Evolutionary conservation across 2,113 vertebrate species (phyloP), one percentile per base, ranked within the genome.

Genomic region (Xenotilapia longispinis): DNA sequence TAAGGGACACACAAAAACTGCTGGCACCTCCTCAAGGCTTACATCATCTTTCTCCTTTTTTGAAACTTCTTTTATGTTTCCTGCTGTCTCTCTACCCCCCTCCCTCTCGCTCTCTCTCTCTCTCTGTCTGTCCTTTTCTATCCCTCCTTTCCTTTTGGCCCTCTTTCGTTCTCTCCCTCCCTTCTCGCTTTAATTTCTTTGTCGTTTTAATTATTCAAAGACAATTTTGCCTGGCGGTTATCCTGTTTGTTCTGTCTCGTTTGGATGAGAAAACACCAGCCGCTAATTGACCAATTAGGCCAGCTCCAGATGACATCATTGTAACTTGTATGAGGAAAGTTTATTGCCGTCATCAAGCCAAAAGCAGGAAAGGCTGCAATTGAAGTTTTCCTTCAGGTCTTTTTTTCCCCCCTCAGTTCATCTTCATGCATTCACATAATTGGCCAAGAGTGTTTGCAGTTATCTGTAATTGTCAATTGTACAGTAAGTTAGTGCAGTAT

Each of bases 21-120:
- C 97, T 99, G 98, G 98, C 98, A 96, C 89, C 88, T 95, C 95
- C 96, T 98, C 97, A 98, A 98, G 96, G 94, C 97, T 98, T 97
- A 98, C 98, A 97, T 98, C 98, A 98, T 98, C 51, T 57, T 68
- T 82, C 81, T 53, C 21, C 85, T 73, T 78, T 70, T 84, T 82
- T 85, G 9, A 89, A 84, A 89, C 79, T 33, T 88, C 60, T 53
- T 60, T 82, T 65, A 51, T 90, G 84, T 80, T 78, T 82, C 10
- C 80, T 73, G 79, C 87, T 84, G 42, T 81, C 87, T 54, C 36
- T 70, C 78, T 23, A 15, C 7, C 38, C 7, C 23, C 38, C 81
- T 23, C n/a, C 36, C 38, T 33, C 38, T 28, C 33, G 7, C 54
- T 57, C n/a, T 65, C 60, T 14, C 68, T 9, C 21, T 15, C 36